Conservation (phyloP, 2,888 invertebrate species). For the Drosophila algonquin region DNA sequence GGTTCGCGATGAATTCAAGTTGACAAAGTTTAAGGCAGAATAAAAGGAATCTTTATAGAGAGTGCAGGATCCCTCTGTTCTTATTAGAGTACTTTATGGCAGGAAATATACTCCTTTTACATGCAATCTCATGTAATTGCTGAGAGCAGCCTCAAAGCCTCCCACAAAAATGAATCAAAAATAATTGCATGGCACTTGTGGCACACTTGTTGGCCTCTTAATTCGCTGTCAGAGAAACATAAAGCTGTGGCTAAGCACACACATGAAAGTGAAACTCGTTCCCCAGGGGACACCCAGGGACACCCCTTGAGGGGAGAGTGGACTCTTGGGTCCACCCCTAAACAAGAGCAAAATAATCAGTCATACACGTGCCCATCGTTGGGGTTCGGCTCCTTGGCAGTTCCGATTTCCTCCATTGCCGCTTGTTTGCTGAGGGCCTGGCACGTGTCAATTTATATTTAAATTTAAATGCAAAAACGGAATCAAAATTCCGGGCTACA, state of each 20-base stretch:
- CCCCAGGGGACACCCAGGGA: background rate
- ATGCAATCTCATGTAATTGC: no score
- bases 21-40: conserved; percentile 10
- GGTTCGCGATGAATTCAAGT: no score
- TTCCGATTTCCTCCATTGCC: conserved; percentile 45
- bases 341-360: conserved; percentile 36
- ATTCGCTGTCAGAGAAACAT: background rate
- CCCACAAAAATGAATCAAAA: conserved; percentile 1
- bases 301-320: no score
- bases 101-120: background rate
- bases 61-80: no score
- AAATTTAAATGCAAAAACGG: conserved; percentile 54
- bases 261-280: conserved; percentile 16
- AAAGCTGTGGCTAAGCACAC: conserved; percentile 11
- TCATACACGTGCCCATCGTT: conserved; percentile 39
- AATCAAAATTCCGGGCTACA: conserved; percentile 63
- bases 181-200: background rate
- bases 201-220: background rate
- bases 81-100: background rate
- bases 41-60: conserved; percentile 37
- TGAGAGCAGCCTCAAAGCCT: background rate
- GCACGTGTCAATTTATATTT: conserved; percentile 79
- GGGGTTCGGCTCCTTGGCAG: conserved; percentile 14
- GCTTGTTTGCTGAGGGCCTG: conserved; percentile 64
- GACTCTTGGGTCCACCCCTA: conserved; percentile 11